Conservation (phyloP, 2,797 vertebrate genomes). For the Falco peregrinus region DNA sequence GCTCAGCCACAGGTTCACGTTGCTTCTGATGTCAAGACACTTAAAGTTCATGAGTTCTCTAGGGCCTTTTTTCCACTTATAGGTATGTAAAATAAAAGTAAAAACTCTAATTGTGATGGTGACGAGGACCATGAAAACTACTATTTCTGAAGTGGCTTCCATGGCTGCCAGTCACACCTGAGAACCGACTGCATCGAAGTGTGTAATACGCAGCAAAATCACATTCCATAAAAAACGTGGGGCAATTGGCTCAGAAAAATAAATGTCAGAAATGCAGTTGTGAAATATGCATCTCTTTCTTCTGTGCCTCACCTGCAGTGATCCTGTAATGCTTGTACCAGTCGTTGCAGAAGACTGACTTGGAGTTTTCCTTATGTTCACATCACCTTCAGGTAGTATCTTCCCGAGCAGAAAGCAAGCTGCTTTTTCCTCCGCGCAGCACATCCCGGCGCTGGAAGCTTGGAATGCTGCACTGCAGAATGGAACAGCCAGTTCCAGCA, state of each 20-base stretch:
- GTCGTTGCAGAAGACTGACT: background rate
- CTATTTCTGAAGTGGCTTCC: background rate
- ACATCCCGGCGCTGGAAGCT: background rate
- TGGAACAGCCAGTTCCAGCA: background rate
- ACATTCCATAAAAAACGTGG: fast-evolving
- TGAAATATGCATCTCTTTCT: background rate
- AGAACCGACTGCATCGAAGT: background rate
- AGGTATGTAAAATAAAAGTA: background rate
- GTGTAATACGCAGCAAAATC: background rate
- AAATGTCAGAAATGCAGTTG: background rate
- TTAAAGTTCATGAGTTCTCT: background rate
- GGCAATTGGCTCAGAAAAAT: background rate
- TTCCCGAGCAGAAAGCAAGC: background rate
- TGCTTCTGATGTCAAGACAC: background rate
- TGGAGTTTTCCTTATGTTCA: background rate
- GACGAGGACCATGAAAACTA: background rate
- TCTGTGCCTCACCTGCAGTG: background rate
- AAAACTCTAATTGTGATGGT: background rate
- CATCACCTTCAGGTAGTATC: background rate
- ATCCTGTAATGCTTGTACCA: background rate
- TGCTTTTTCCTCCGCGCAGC: background rate
- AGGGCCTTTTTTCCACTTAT: background rate
- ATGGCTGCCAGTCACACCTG: background rate
- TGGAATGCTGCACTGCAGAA: background rate
- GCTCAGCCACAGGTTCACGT: background rate